Evolutionary conservation across 2,888 invertebrate species (phyloP), one percentile per base, ranked within the genome.

Genomic region (Luperina nickerlii): DNA sequence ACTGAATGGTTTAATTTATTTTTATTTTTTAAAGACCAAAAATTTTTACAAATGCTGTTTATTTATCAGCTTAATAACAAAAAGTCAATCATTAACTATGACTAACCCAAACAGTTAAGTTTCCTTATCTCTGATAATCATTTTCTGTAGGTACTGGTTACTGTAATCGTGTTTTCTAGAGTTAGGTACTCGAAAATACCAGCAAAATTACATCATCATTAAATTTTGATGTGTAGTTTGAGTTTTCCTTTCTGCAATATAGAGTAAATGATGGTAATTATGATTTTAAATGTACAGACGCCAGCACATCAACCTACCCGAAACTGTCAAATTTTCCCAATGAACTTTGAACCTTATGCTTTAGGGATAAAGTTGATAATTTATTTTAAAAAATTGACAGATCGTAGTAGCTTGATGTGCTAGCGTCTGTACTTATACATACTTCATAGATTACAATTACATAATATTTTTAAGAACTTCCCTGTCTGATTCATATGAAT

Each of bases 71-170:
- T 32, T 45, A 45, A n/a, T 11, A 62, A 71, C 9, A 57, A 51
- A 71, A 54, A 42, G 15, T 45, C n/a, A 76, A 18, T 70, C 18
- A 63, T 51, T 76, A 69, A 69, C 54, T 65, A 81, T 48, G 24
- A 65, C n/a, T 75, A 57, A 68, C 24, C 11, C 68, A 75, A 27
- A 63, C 76, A 69, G 68, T 68, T 38, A 54, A 45, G 32, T 63
- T 48, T 57, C 5, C 20, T 57, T 69, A 76, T 68, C 51, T 62
- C 42, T 54, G 66, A 79, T 76, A 74, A 74, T 42, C 15, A 38
- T 15, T 45, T 45, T n/a, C 32, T 74, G 18, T 79, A 27, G 60
- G 60, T 62, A 62, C 4, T 48, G 24, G 60, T 51, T 62, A 51
- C 66, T 42, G 27, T 69, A 70, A 60, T 51, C 13, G 9, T 1